Evolutionary conservation across 2,113 vertebrate species (phyloP).

Genomic region (Cynocephalus volans): DNA sequence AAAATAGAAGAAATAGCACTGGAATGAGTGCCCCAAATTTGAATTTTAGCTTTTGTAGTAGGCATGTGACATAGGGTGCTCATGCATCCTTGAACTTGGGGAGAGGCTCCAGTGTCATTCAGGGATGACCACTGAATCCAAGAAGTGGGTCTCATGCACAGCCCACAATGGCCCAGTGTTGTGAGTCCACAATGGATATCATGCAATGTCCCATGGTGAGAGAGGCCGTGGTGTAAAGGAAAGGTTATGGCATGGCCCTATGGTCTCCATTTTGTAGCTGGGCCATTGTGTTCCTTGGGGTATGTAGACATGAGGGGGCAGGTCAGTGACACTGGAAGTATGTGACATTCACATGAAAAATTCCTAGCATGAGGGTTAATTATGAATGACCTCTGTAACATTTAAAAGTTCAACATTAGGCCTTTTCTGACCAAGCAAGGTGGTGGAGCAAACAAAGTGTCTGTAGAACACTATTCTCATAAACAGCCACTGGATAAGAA

Average conservation of each 20-base stretch:
- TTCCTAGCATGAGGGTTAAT: constrained; percentile 63
- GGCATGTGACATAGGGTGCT: background rate
- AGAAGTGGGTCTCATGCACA: background rate
- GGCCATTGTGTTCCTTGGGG: constrained; percentile 30
- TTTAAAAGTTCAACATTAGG: constrained; percentile 47
- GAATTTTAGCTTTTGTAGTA: background rate
- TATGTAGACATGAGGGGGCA: background rate
- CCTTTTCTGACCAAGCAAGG: constrained; percentile 46
- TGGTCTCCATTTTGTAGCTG: constrained; percentile 2
- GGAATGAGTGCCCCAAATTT: background rate
- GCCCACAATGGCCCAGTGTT: constrained; percentile 75
- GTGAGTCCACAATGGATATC: constrained; percentile 28
- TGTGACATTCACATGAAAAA: constrained; percentile 66
- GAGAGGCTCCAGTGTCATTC: background rate
- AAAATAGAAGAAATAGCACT: background rate
- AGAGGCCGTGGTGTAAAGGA: background rate
- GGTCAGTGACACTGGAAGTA: constrained; percentile 69
- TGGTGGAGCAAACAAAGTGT: background rate
- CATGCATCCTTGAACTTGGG: background rate
- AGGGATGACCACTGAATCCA: constrained; percentile 7
- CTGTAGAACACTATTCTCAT: background rate
- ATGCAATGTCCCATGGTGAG: background rate
- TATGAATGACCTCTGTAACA: constrained; percentile 57
- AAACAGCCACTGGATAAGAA: too few species aligned
- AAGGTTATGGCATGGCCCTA: background rate